A percentile compares a stretch with the other conserved stretches of the same genome.
phyloP scores from a whole-genome alignment of 2,797 vertebrate genomes.

The Buceros bicornis region DNA sequence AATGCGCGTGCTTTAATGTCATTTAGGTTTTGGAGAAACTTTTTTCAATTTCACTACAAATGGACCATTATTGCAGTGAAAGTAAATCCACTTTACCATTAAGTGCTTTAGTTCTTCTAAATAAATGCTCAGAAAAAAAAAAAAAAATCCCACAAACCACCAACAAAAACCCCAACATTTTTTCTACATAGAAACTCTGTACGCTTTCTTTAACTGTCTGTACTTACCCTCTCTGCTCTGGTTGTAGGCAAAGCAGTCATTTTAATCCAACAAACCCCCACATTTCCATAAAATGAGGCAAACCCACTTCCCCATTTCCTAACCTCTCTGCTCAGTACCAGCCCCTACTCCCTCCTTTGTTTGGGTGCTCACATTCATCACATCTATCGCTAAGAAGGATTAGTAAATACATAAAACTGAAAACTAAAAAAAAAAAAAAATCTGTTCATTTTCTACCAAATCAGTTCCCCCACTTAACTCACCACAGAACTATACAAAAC shows the following conservation, averaged over 20 bases:
- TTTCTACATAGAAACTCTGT: neutral
- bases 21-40: neutral
- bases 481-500: neutral
- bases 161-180: rapidly evolving
- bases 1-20: neutral
- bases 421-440: neutral
- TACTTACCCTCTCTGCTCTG: neutral
- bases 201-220: neutral
- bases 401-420: neutral
- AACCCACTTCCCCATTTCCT: neutral
- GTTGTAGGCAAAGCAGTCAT: neutral
- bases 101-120: neutral
- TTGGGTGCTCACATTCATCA: neutral
- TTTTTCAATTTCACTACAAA: neutral
- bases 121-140: neutral
- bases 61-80: neutral
- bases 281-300: neutral
- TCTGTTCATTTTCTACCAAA: neutral
- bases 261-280: neutral
- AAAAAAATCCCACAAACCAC: neutral
- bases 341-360: neutral
- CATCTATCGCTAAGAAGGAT: neutral
- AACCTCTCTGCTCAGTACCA: neutral
- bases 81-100: neutral
- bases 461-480: neutral